Evolutionary conservation across 2,888 invertebrate genomes (phyloP).

Genomic region (Apotomis turbidana): DNA sequence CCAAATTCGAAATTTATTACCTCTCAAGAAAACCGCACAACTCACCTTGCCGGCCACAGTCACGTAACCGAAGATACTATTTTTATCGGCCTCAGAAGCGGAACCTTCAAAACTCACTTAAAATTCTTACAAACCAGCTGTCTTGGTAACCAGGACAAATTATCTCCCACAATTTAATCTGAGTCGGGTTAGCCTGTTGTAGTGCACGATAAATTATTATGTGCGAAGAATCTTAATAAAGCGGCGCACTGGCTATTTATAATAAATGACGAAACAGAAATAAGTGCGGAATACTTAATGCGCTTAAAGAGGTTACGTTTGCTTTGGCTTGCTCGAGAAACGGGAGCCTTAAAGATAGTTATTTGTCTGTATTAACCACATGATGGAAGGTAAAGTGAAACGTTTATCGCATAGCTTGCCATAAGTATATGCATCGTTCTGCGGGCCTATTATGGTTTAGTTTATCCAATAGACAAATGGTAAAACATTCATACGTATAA

Average conservation of each 20-base stretch:
- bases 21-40: constrained; percentile 28
- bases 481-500: too few relatives aligned
- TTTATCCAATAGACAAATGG: too few relatives aligned
- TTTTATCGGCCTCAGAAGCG: constrained; percentile 49
- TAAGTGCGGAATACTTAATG: constrained; percentile 75
- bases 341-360: constrained; percentile 11
- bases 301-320: constrained; percentile 53
- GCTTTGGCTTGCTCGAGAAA: constrained; percentile 45
- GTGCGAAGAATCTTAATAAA: constrained; percentile 78
- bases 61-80: constrained; percentile 48
- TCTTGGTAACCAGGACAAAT: constrained; percentile 52
- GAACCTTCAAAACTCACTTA: constrained; percentile 47
- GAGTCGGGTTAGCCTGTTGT: constrained; percentile 58
- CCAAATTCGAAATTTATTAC: constrained; percentile 38
- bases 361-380: constrained; percentile 3
- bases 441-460: too few relatives aligned
- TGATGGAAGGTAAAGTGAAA: not conserved
- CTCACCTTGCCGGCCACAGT: constrained; percentile 40
- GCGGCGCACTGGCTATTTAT: constrained; percentile 70
- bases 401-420: not conserved
- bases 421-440: not conserved
- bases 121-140: constrained; percentile 51
- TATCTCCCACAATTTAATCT: constrained; percentile 69
- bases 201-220: constrained; percentile 68
- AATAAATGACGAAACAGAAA: constrained; percentile 78